Evolutionary conservation across 2,888 invertebrate genomes (phyloP), one percentile per base, ranked within the genome.

Genomic region (Diaprepes abbreviatus): DNA sequence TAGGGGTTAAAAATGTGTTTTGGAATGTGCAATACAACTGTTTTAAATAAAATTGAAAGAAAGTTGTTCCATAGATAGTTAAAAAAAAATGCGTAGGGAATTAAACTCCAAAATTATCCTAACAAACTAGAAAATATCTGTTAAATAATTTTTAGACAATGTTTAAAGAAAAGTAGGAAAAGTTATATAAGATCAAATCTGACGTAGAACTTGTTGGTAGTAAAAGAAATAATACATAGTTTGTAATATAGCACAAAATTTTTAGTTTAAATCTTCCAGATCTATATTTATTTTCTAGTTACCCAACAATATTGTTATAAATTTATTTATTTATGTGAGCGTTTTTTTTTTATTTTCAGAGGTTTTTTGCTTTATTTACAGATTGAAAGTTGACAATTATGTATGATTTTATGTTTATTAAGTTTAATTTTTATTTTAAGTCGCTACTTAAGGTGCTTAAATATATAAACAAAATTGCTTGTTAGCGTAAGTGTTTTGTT

Each of bases 401-500:
- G 16, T 28, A 16, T 60, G 14, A 35, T 43, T 14, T 33, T 28
- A 45, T 60, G n/a, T 48, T 45, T 45, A 24, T 45, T 35, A 17
- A 28, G 10, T 43, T 60, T 48, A 35, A 50, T 50, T 40, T 54
- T 45, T 48, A 19, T 66, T 33, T 31, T 64, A 31, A 14, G 9
- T 28, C 52, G 45, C 40, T 36, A 50, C 35, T 28, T 16, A 16
- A 57, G 54, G 66, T 66, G 66, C 66, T 66, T 58, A 31, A 28
- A 24, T 28, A 57, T 14, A 33, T 33, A 55, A 33, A 6, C 21
- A 45, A 48, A 45, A 24, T 35, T 35, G 68, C 68, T 64, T 69
- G 36, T 58, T 57, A 68, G 62, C 52, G 28, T 57, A 59, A 66
- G 52, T 24, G 40, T 33, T 69, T 58, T 60, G 48, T 50, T 64